Evolutionary conservation across 2,888 invertebrate species (phyloP).

Genomic region (Blomia tropicalis): DNA sequence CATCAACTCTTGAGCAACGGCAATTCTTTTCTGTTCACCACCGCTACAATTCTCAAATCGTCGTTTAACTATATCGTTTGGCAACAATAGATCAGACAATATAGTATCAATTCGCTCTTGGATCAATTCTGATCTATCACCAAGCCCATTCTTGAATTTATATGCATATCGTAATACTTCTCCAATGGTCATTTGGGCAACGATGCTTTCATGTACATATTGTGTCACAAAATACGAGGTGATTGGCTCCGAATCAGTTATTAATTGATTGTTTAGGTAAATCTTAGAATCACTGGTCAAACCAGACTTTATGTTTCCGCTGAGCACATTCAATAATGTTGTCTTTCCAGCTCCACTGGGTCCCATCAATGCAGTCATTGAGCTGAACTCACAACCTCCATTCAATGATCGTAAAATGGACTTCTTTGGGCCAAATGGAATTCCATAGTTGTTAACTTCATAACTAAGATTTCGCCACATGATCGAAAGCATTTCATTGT

Average conservation of each 20-base stretch:
- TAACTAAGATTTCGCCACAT: neutral
- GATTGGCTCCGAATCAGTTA: neutral
- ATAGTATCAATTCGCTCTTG: neutral
- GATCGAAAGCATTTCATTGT: neutral
- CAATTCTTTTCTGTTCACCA: conserved; percentile 7
- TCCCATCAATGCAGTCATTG: neutral
- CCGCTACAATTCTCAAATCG: neutral
- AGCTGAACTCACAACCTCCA: neutral
- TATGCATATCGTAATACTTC: neutral
- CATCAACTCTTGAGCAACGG: neutral
- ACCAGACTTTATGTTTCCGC: neutral
- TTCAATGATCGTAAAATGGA: neutral
- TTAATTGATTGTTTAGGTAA: neutral
- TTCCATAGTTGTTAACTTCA: neutral
- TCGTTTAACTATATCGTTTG: neutral
- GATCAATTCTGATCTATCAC: neutral
- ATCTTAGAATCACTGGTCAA: neutral
- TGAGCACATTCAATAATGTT: conserved; percentile 6
- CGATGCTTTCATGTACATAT: conserved; percentile 11
- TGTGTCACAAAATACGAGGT: neutral
- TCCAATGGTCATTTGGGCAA: neutral
- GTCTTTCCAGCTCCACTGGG: conserved; percentile 14
- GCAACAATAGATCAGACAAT: neutral
- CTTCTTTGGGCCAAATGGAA: neutral
- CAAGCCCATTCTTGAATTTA: neutral